Evolutionary conservation across 1,140 invertebrate species (phyloP).

Genomic region (Drosophila hydei): DNA sequence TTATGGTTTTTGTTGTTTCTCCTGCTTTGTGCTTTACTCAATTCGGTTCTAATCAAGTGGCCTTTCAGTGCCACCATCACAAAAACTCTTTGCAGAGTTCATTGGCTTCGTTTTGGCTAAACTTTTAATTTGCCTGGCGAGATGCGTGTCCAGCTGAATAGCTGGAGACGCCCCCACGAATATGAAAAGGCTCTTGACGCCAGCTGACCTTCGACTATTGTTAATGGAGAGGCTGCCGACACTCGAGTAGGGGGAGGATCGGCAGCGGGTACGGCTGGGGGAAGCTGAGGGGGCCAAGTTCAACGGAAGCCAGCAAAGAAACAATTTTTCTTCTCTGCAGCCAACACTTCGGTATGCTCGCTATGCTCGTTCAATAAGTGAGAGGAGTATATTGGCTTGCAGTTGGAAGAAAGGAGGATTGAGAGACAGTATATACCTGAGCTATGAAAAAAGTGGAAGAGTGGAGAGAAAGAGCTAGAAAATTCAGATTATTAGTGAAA

Average conservation of each 20-base stretch:
- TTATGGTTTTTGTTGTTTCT: conserved; percentile 49
- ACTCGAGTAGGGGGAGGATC: background rate
- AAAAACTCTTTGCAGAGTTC: conserved; percentile 39
- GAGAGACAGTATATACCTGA: too few relatives aligned
- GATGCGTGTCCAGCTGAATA: conserved; percentile 10
- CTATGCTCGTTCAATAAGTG: too few relatives aligned
- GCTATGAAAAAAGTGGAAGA: too few relatives aligned
- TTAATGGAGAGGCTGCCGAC: conserved; percentile 9
- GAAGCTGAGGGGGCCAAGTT: conserved; percentile 39
- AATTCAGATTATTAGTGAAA: too few relatives aligned
- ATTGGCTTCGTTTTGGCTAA: conserved; percentile 54
- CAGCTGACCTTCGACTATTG: conserved; percentile 58
- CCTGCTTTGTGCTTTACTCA: conserved; percentile 18
- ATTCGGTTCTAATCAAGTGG: conserved; percentile 27
- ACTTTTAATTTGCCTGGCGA: conserved; percentile 60
- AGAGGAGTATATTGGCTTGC: too few relatives aligned
- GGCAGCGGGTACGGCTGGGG: conserved; percentile 2
- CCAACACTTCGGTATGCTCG: conserved; percentile 11
- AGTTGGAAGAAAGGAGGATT: too few relatives aligned
- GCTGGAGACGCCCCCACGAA: conserved; percentile 32
- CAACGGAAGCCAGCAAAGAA: conserved; percentile 71
- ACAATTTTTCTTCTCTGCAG: conserved; percentile 42
- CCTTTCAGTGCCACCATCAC: conserved; percentile 16
- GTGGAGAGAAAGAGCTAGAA: too few relatives aligned
- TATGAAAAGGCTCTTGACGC: conserved; percentile 68